Evolutionary conservation across 2,113 vertebrate species (phyloP).

Genomic region (Rhinoderma darwinii): DNA sequence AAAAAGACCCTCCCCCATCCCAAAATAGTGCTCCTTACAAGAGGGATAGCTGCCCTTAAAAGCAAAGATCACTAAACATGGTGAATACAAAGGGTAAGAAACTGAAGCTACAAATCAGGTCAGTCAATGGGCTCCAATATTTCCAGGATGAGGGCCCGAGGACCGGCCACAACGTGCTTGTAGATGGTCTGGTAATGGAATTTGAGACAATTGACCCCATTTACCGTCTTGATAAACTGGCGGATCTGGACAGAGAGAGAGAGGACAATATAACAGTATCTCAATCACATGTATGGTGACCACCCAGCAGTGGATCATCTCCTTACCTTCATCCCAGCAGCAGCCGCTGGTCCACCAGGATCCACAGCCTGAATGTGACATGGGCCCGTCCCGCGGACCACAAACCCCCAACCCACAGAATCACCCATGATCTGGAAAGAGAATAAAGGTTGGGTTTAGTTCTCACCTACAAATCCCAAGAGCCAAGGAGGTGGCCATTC

Average conservation of each 20-base stretch:
- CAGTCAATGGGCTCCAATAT: conserved; percentile 80
- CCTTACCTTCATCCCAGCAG: conserved; percentile 82
- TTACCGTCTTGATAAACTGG: conserved; percentile 85
- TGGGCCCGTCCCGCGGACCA: conserved; percentile 81
- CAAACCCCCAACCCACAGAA: conserved; percentile 86
- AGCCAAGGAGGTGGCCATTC: no score
- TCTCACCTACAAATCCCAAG: no score
- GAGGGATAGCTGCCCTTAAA: background rate
- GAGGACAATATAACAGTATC: background rate
- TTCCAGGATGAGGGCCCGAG: conserved; percentile 81
- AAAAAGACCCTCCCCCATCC: no score
- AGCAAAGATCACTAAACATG: no score
- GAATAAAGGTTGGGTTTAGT: no score
- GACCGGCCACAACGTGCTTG: conserved; percentile 85
- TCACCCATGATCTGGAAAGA: conserved; percentile 82
- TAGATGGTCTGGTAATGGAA: conserved; percentile 81
- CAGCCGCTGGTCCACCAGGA: conserved; percentile 84
- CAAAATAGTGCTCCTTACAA: no score
- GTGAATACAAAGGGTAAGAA: no score
- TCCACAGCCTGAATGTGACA: conserved; percentile 89
- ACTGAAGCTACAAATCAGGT: no score
- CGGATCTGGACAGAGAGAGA: conserved; percentile 72
- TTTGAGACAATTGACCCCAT: conserved; percentile 77
- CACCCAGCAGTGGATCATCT: background rate
- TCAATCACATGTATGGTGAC: background rate